Percentiles rank a stretch among this genome's conserved stretches.
Conservation (phyloP, 2,113 vertebrate genomes). For the Passer domesticus region DNA sequence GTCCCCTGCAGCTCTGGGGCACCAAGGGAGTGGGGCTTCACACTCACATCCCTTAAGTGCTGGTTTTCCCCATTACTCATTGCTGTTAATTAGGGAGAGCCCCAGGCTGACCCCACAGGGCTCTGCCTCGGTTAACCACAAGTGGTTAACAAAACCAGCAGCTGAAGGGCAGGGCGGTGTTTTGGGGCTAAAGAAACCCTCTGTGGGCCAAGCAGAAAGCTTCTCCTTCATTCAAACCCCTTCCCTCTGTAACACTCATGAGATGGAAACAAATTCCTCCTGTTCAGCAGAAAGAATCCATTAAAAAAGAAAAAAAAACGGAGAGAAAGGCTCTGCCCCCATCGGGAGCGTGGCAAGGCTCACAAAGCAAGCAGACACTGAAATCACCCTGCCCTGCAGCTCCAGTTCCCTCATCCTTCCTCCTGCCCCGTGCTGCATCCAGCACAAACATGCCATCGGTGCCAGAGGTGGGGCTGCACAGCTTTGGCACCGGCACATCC, state of each 20-base stretch:
- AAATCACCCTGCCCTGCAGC: not conserved
- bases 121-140: not conserved
- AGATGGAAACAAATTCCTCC: not conserved
- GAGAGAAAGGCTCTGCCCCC: not conserved
- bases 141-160: not conserved
- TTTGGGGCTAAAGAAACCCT: not conserved
- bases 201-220: not conserved
- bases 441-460: not conserved
- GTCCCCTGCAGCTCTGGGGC: not conserved
- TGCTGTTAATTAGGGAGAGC: not conserved
- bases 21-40: not conserved
- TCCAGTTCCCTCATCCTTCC: not conserved
- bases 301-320: not conserved
- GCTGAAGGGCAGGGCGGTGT: not conserved
- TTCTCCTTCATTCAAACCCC: not conserved
- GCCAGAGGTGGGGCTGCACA: constrained; percentile 2
- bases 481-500: not conserved
- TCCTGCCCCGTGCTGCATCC: not conserved
- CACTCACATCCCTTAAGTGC: rapidly evolving
- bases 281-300: not conserved
- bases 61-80: rapidly evolving
- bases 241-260: rapidly evolving
- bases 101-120: not conserved
- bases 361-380: not conserved
- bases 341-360: rapidly evolving